A percentile compares a stretch with the other conserved stretches of the same genome.
Evolutionary conservation across 37 sponge, comb jelly and placozoan species (phyloP).

Genomic region (Oscarella lobularis): DNA sequence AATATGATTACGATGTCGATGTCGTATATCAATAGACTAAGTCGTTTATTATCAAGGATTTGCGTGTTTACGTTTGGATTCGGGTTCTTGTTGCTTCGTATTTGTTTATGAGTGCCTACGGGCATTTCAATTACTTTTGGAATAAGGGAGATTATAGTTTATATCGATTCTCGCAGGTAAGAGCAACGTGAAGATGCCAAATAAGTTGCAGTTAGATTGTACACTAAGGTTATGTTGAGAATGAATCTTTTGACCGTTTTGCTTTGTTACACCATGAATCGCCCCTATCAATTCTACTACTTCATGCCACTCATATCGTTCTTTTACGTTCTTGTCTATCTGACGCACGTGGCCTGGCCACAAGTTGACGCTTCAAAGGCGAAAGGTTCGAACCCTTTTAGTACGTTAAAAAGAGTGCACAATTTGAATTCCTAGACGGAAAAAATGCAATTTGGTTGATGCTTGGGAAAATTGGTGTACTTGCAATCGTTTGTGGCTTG

Average conservation of each 20-base stretch:
- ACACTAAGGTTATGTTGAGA: constrained; percentile 12
- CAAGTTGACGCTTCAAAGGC: neutral
- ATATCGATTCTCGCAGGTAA: constrained; percentile 4
- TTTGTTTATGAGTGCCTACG: constrained; percentile 15
- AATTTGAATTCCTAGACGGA: too few species aligned
- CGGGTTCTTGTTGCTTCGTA: constrained; percentile 9
- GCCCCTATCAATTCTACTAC: constrained; percentile 10
- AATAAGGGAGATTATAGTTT: constrained; percentile 3
- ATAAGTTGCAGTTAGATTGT: neutral
- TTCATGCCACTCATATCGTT: constrained; percentile 15
- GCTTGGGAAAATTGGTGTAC: neutral
- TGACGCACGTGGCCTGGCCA: constrained; percentile 4
- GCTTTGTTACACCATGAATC: constrained; percentile 4
- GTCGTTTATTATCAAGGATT: neutral
- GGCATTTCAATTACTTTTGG: constrained; percentile 17
- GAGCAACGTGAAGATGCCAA: neutral
- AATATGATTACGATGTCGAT: too few species aligned
- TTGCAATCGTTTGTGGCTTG: neutral
- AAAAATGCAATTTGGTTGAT: too few species aligned
- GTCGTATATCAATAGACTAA: too few species aligned
- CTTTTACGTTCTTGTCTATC: constrained; percentile 5
- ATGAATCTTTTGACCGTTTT: constrained; percentile 12
- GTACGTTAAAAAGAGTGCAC: neutral
- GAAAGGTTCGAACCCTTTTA: constrained; percentile 3
- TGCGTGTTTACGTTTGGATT: constrained; percentile 4